phyloP scores from a whole-genome alignment of 1,140 invertebrate species.

The Dufourea novaeangliae region DNA sequence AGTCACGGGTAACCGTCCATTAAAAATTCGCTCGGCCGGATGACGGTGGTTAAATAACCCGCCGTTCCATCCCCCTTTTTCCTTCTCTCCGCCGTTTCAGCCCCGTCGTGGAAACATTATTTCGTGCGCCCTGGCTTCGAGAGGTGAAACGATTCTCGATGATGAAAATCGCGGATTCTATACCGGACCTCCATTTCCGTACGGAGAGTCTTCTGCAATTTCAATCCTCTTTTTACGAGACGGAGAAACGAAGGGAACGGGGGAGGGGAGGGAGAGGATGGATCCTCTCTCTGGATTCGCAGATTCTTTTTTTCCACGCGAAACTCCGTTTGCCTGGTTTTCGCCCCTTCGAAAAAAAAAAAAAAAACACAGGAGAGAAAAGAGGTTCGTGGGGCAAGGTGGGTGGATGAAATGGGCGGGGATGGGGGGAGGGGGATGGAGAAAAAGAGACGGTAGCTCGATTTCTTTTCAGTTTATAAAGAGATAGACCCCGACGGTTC shows the following conservation, averaged over 20 bases:
- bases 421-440: background rate
- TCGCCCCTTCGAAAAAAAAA: conserved; percentile 24
- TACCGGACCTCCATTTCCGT: conserved; percentile 47
- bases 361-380: too few species aligned
- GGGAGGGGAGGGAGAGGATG: background rate
- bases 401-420: background rate
- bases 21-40: conserved; percentile 35
- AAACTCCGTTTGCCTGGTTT: conserved; percentile 22
- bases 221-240: conserved; percentile 45
- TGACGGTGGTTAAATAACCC: conserved; percentile 41
- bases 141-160: conserved; percentile 22
- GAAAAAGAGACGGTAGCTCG: conserved; percentile 21
- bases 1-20: conserved; percentile 18
- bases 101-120: conserved; percentile 35
- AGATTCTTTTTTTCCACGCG: conserved; percentile 14
- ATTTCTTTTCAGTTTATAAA: conserved; percentile 55
- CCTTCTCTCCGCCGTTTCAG: background rate
- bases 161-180: conserved; percentile 51
- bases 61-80: background rate
- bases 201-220: conserved; percentile 46
- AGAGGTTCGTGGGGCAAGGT: too few species aligned
- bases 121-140: conserved; percentile 29
- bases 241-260: background rate
- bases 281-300: background rate
- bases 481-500: conserved; percentile 41